Conservation (phyloP, 2,797 vertebrate species). For the Halcyon smyrnensis region DNA sequence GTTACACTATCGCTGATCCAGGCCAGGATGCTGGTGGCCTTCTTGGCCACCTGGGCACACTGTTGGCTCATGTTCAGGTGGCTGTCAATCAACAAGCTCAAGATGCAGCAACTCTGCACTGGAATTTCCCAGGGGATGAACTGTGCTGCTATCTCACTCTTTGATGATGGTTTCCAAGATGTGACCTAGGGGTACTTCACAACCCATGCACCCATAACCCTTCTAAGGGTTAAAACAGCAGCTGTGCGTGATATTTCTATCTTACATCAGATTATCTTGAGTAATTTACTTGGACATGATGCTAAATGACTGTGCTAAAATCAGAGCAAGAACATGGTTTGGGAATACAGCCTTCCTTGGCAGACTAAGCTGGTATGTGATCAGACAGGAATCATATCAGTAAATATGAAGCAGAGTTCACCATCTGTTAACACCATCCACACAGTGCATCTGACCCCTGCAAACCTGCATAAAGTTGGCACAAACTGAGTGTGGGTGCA, state of each 20-base stretch:
- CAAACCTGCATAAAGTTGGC: background rate
- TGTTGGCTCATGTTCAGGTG: no score
- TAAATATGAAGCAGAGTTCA: background rate
- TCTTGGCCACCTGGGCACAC: no score
- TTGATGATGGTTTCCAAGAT: background rate
- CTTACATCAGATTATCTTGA: background rate
- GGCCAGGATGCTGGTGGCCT: no score
- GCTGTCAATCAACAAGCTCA: no score
- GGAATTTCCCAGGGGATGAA: background rate
- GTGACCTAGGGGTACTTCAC: background rate
- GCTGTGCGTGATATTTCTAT: background rate
- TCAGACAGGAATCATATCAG: background rate
- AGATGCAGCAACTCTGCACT: background rate
- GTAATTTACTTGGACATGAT: constrained; percentile 2
- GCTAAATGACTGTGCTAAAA: background rate
- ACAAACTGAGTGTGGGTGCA: accelerated
- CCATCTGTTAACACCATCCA: constrained; percentile 4
- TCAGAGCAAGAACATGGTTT: background rate
- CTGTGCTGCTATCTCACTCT: background rate
- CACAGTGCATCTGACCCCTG: background rate
- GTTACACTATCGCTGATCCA: no score
- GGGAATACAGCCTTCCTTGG: constrained; percentile 37
- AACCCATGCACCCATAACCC: background rate
- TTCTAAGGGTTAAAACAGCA: background rate
- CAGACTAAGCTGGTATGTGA: background rate